Percentiles rank a stretch among this genome's conserved stretches.
These are phyloP conservation scores for Eupithecia pulchellata DNA, from an alignment of 2,888 invertebrate species.

Conservation along the genomic window DNA sequence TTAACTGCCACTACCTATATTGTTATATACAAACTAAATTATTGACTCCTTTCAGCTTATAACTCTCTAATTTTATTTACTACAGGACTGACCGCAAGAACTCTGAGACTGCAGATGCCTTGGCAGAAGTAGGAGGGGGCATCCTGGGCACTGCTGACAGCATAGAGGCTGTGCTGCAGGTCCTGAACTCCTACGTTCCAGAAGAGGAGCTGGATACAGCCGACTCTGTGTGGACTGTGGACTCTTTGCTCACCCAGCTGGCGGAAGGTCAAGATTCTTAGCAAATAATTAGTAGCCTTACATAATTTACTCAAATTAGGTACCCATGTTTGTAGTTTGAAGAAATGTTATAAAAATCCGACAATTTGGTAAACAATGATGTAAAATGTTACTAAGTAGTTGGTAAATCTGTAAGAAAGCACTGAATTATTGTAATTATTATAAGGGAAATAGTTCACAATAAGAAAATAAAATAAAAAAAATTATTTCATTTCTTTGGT, in stretches of 20 bases:
- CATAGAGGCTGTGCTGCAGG: constrained; percentile 70
- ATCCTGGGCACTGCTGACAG: constrained; percentile 68
- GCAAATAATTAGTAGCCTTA: too few species aligned
- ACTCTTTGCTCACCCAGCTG: constrained; percentile 71
- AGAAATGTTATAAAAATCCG: too few species aligned
- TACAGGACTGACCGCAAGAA: constrained; percentile 66
- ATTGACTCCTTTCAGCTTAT: background rate
- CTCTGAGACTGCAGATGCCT: constrained; percentile 70
- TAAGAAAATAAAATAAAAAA: too few species aligned
- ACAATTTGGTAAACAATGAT: too few species aligned
- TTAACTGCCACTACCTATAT: background rate
- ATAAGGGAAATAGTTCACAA: too few species aligned
- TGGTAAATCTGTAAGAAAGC: too few species aligned
- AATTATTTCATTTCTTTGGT: too few species aligned
- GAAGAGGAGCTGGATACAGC: constrained; percentile 68
- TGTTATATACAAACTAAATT: background rate
- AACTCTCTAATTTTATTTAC: background rate
- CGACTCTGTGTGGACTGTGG: constrained; percentile 78
- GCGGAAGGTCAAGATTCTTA: constrained; percentile 57
- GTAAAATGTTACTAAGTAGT: too few species aligned
- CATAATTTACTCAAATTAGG: too few species aligned
- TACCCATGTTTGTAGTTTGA: too few species aligned
- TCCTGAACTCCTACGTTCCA: constrained; percentile 70
- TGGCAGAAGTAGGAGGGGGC: constrained; percentile 73
- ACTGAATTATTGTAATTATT: too few species aligned